Evolutionary conservation across 2,797 vertebrate genomes (phyloP).

Genomic region (Etheostoma nigrum): DNA sequence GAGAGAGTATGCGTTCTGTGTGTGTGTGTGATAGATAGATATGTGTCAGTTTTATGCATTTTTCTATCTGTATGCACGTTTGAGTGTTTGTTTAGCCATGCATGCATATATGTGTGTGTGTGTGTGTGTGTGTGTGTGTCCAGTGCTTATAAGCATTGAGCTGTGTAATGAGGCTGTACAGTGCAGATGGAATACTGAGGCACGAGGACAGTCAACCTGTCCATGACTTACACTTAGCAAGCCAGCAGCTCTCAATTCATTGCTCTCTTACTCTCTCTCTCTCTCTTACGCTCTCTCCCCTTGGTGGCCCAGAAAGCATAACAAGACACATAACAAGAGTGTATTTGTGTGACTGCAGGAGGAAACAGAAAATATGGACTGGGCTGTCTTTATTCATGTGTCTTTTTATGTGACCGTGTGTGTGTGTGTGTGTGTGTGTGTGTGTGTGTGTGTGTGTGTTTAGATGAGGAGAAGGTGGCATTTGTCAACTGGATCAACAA

Average conservation of each 20-base stretch:
- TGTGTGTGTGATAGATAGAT: not conserved
- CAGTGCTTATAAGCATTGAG: constrained; percentile 51
- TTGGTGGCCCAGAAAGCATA: constrained; percentile 66
- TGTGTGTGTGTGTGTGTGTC: constrained; percentile 34
- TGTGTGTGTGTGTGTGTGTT: constrained; percentile 31
- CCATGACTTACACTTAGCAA: constrained; percentile 73
- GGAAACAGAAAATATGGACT: no score
- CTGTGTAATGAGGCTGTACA: constrained; percentile 69
- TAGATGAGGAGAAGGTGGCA: constrained; percentile 98
- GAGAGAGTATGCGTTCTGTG: constrained; percentile 11
- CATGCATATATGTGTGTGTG: no score
- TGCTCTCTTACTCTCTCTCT: constrained; percentile 2
- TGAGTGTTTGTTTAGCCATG: no score
- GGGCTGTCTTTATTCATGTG: no score
- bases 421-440: constrained; percentile 30
- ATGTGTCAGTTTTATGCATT: no score
- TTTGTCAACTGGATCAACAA: constrained; percentile 99
- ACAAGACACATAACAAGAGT: constrained; percentile 52
- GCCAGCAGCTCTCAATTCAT: constrained; percentile 43
- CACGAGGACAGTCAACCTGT: constrained; percentile 72
- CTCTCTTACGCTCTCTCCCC: constrained; percentile 7
- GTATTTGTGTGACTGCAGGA: constrained; percentile 11
- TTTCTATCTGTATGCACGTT: no score
- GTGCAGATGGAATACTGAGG: constrained; percentile 78
- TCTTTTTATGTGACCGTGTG: not conserved